These are phyloP conservation scores for Xestia rhomboidea DNA, from an alignment of 2,888 invertebrate species.

Conservation along the genomic window DNA sequence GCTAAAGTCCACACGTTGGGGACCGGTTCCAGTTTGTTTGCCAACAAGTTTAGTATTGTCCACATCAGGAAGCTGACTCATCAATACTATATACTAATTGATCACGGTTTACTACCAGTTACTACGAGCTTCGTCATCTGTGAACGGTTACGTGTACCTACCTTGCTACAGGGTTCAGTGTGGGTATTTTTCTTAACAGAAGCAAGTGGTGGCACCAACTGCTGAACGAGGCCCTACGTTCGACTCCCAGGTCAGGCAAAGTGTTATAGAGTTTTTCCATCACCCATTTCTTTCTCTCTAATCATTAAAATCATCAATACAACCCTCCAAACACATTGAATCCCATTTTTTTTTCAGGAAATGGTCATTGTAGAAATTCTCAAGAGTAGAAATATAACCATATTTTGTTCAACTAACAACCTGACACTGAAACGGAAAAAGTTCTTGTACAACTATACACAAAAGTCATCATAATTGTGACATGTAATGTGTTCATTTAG, in stretches of 20 bases:
- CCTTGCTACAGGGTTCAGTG: not conserved
- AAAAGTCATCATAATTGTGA: no score
- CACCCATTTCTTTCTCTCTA: no score
- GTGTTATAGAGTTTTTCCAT: no score
- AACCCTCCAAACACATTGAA: no score
- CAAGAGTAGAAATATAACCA: no score
- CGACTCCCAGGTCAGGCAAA: not conserved
- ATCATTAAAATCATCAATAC: no score
- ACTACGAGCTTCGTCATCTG: constrained; percentile 9
- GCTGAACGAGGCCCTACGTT: not conserved
- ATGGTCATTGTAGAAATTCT: no score
- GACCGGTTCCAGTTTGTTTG: constrained; percentile 50
- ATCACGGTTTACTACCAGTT: constrained; percentile 12
- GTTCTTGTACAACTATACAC: no score
- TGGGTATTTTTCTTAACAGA: not conserved
- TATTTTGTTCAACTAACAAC: no score
- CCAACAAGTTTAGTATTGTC: constrained; percentile 6
- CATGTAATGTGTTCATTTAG: no score
- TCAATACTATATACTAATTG: constrained; percentile 26
- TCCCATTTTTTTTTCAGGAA: no score
- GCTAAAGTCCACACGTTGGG: not conserved
- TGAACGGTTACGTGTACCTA: not conserved
- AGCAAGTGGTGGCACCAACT: not conserved
- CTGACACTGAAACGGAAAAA: no score
- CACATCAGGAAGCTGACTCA: constrained; percentile 43